phyloP scores from a whole-genome alignment of 2,797 vertebrate species.

The Pteropus rufus region DNA sequence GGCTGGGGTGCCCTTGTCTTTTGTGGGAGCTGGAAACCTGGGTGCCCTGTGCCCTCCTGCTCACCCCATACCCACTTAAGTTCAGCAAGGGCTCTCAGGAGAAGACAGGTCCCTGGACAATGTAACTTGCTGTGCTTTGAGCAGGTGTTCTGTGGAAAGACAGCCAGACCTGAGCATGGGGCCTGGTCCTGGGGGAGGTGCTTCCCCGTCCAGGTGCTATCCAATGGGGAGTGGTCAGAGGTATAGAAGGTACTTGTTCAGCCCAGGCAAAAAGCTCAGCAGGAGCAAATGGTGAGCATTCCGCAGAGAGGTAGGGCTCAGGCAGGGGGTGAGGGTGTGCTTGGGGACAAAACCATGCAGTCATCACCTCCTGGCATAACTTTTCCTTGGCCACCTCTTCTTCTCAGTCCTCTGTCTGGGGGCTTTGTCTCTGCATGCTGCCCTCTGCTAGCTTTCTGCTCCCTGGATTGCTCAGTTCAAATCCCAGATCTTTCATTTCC shows the following conservation, averaged over 20 bases:
- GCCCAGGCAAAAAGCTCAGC: not conserved
- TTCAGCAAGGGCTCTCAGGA: not conserved
- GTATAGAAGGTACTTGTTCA: not conserved
- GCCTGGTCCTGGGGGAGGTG: not conserved
- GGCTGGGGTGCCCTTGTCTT: not conserved
- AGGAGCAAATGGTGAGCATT: not conserved
- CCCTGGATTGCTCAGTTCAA: not conserved
- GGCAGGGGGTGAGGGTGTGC: not conserved
- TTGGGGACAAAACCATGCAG: not conserved
- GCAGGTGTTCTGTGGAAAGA: not conserved
- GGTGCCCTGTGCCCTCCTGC: not conserved
- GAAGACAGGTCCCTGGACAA: not conserved
- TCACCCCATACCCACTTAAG: not conserved
- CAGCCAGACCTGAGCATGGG: not conserved
- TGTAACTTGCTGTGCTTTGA: not conserved
- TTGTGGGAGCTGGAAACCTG: not conserved
- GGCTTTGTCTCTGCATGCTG: not conserved
- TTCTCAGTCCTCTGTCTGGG: not conserved
- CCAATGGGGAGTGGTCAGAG: not conserved
- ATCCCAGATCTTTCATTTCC: not conserved
- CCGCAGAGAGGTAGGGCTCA: not conserved
- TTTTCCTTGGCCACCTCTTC: not conserved
- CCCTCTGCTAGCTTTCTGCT: not conserved
- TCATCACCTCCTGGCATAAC: not conserved
- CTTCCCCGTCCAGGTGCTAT: rapidly evolving